Evolutionary conservation across 2,113 vertebrate genomes (phyloP), one percentile per base, ranked within the genome.

Genomic region (Microcebus jonahi): DNA sequence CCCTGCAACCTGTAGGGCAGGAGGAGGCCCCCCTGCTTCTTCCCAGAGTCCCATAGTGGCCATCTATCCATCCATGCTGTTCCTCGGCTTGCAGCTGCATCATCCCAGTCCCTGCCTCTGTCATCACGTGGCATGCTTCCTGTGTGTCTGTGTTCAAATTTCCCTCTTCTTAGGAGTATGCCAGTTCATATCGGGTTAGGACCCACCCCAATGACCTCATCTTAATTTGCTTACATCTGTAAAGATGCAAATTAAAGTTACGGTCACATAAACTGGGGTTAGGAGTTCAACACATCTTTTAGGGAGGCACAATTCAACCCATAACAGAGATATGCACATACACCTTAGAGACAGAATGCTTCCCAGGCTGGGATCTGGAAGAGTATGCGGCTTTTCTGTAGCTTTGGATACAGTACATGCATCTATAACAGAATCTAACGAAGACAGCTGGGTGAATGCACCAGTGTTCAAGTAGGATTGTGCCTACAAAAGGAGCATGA

Each of bases 61-160:
- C 2, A 0, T 81, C 29, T 2, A 0, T 81, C 11, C 45, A 9
- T 15, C 57, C 59, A 5, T 20, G 8, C 18, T 25, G 8, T 5
- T 36, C 29, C 21, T 61, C 6, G 4, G 29, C 34, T 45, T 31
- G 4, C 31, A 48, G 34, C 12, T 29, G 4, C 11, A 8, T 82
- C 48, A 17, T 23, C 42, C 15, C 45, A 34, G 3, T 39, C 81
- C 70, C 67, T 27, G 76, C 39, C 21, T 80, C 63, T 91, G 20
- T 39, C 65, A 65, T 65, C 5, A 76, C 15, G 1, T 3, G 34
- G 25, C 9, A 2, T 23, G 53, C 6, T n/a, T 5, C 10, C 36
- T 57, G 1, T 53, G 59, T 9, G 18, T 39, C 29, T 81, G 8
- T 48, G 36, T 84, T 82, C n/a, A 61, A 29, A 80, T 18, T 25